A percentile compares a stretch with the other conserved stretches of the same genome.
Conservation (phyloP, 1,140 invertebrate species). For the Trichonephila inaurata region DNA sequence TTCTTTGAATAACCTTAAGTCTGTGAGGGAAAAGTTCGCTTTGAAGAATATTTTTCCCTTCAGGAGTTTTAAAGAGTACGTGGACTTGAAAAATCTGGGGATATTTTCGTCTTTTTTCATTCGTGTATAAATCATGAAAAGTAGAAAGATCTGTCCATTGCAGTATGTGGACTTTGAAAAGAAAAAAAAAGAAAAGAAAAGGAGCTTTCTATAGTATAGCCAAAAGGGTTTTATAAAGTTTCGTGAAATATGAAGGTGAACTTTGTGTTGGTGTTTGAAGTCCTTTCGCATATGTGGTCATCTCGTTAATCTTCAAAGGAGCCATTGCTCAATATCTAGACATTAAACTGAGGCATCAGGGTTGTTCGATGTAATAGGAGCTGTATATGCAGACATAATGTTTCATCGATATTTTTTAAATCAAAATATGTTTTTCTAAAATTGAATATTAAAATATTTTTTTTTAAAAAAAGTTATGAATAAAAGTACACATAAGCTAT, state of each 20-base stretch:
- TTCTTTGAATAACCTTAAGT: slow-evolving; percentile 49
- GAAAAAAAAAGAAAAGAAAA: neutral
- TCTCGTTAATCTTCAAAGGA: neutral
- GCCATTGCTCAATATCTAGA: neutral
- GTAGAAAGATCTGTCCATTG: slow-evolving; percentile 41
- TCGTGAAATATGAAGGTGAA: slow-evolving; percentile 18
- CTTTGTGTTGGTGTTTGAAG: neutral
- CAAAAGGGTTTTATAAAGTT: slow-evolving; percentile 25
- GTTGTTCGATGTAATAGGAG: neutral
- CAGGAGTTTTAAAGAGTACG: slow-evolving; percentile 6
- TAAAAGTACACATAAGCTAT: no score
- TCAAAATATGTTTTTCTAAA: no score
- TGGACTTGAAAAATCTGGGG: neutral
- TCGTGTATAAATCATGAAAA: slow-evolving; percentile 52
- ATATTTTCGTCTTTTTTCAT: slow-evolving; percentile 39
- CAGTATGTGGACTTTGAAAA: slow-evolving; percentile 1
- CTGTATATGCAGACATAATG: no score
- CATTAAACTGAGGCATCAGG: neutral
- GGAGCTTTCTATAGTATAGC: neutral
- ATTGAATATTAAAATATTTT: no score
- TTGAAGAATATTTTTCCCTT: slow-evolving; percentile 34
- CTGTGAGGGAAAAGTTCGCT: slow-evolving; percentile 50
- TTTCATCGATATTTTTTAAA: no score
- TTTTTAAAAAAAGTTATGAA: no score
- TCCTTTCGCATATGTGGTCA: neutral